Conservation (phyloP, 2,113 vertebrate species). For the Nipponia nippon region DNA sequence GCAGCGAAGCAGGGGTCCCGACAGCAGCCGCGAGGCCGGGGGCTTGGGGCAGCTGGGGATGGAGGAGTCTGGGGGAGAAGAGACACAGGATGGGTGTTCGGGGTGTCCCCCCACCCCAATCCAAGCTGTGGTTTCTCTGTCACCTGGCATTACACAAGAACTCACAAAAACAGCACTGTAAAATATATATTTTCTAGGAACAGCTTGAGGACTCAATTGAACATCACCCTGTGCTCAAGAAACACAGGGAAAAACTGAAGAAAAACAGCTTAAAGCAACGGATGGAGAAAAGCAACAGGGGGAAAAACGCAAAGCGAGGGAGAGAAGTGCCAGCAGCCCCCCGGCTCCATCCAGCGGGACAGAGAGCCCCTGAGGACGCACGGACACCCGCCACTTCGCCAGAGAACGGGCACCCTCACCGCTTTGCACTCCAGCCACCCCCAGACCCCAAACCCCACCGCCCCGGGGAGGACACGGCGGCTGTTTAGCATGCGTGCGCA, state of each 20-base stretch:
- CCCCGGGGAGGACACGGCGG: fast-evolving
- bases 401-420: fast-evolving
- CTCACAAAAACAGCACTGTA: fast-evolving
- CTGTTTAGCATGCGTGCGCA: fast-evolving
- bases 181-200: fast-evolving
- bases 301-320: fast-evolving
- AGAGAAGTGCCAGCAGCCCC: not conserved
- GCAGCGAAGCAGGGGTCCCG: not conserved
- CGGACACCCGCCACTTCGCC: fast-evolving
- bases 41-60: not conserved
- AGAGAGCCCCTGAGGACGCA: fast-evolving
- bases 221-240: fast-evolving
- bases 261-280: fast-evolving
- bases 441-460: fast-evolving
- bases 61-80: not conserved
- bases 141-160: fast-evolving
- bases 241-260: not conserved
- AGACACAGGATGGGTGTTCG: fast-evolving
- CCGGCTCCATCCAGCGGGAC: not conserved
- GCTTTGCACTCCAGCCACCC: not conserved
- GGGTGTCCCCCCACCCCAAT: fast-evolving
- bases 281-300: not conserved
- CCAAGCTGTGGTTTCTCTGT: fast-evolving
- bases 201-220: fast-evolving
- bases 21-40: fast-evolving